These are phyloP conservation scores for Murina feae DNA, from an alignment of 2,113 vertebrate genomes.

Conservation along the genomic window DNA sequence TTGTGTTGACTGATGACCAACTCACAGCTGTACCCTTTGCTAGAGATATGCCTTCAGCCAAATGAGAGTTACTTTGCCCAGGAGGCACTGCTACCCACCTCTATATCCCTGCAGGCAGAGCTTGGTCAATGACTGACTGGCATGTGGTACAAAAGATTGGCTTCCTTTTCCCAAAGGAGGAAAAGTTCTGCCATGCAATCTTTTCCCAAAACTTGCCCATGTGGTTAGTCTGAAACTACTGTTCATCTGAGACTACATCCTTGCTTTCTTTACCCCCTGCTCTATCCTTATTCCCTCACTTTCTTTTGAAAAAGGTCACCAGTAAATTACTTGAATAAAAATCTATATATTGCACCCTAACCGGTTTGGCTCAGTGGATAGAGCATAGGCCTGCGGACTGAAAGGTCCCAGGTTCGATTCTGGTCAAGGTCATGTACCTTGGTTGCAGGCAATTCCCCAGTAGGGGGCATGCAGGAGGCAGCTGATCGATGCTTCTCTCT, in stretches of 20 bases:
- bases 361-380: no score
- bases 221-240: background rate
- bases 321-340: conserved; percentile 1
- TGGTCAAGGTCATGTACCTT: no score
- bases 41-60: background rate
- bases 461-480: no score
- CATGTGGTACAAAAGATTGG: background rate
- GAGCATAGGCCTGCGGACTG: no score
- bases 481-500: no score
- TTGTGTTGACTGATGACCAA: background rate
- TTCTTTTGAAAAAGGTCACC: background rate
- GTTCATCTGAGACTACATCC: background rate
- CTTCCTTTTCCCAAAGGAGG: background rate
- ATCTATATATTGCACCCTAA: background rate
- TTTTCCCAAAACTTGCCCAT: background rate
- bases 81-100: background rate
- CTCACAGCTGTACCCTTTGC: background rate
- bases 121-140: background rate
- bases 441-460: no score
- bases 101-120: background rate
- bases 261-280: background rate
- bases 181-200: background rate
- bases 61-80: background rate
- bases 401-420: no score
- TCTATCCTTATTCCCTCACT: background rate